Conservation (phyloP, 2,888 invertebrate genomes). For the Diarsia rubi region DNA sequence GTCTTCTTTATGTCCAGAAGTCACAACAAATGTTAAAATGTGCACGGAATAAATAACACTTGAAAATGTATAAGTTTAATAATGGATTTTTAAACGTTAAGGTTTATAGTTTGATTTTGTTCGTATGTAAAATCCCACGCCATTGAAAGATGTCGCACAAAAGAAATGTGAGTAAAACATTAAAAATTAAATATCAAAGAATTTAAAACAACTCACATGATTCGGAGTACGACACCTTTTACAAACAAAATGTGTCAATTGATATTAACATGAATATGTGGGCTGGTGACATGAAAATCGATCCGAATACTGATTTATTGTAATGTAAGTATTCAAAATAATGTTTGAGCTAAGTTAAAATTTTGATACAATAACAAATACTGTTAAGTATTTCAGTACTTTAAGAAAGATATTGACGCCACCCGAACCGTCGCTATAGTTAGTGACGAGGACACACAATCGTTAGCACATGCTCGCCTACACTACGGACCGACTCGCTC, state of each 20-base stretch:
- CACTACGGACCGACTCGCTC: slow-evolving; percentile 72
- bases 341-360: slow-evolving; percentile 11
- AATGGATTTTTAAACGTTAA: slow-evolving; percentile 56
- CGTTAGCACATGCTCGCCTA: slow-evolving; percentile 73
- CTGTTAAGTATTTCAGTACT: slow-evolving; percentile 32
- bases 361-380: slow-evolving; percentile 3
- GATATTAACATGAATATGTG: slow-evolving; percentile 73
- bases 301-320: slow-evolving; percentile 48
- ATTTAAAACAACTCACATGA: slow-evolving; percentile 41
- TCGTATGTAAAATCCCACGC: slow-evolving; percentile 65
- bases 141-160: slow-evolving; percentile 64
- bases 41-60: slow-evolving; percentile 67
- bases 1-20: slow-evolving; percentile 65
- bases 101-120: slow-evolving; percentile 58
- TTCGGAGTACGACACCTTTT: slow-evolving; percentile 74
- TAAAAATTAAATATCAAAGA: slow-evolving; percentile 28
- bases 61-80: slow-evolving; percentile 60
- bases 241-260: slow-evolving; percentile 77
- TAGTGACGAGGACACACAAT: slow-evolving; percentile 72
- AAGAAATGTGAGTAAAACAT: slow-evolving; percentile 45
- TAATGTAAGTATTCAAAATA: slow-evolving; percentile 13
- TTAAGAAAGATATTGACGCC: slow-evolving; percentile 65
- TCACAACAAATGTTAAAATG: slow-evolving; percentile 67
- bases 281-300: slow-evolving; percentile 74
- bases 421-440: slow-evolving; percentile 67